A percentile compares a stretch with the other conserved stretches of the same genome.
phyloP scores from a whole-genome alignment of 1,140 invertebrate species.

The Scaptodrosophila lebanonensis region DNA sequence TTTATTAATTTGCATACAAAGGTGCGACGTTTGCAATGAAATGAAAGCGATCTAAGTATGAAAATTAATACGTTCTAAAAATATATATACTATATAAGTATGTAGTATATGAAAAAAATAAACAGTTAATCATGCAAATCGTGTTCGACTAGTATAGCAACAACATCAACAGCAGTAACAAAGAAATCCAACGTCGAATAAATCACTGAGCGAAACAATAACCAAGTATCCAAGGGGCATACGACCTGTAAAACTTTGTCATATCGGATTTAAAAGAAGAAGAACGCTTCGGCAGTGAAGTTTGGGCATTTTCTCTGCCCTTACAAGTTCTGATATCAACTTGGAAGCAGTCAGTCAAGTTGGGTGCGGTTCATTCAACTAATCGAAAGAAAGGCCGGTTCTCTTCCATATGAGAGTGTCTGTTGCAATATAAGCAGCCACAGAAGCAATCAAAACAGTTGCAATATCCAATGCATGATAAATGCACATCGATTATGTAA shows the following conservation, averaged over 20 bases:
- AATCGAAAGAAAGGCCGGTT: conserved; percentile 34
- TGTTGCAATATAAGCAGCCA: background rate
- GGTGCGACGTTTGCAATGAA: conserved; percentile 26
- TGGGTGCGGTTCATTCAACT: conserved; percentile 26
- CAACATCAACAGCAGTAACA: conserved; percentile 7
- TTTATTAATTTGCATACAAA: conserved; percentile 54
- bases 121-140: conserved; percentile 61
- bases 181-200: conserved; percentile 19
- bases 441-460: conserved; percentile 17
- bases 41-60: conserved; percentile 50
- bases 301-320: no score
- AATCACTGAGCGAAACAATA: conserved; percentile 12
- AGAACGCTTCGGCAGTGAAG: no score
- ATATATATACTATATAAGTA: no score
- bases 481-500: conserved; percentile 56
- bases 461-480: conserved; percentile 36
- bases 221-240: conserved; percentile 13
- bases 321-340: no score
- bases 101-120: conserved; percentile 5
- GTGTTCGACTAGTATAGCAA: conserved; percentile 24
- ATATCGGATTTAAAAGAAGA: no score
- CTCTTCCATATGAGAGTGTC: conserved; percentile 8
- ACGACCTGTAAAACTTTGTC: no score
- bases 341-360: no score
- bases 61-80: conserved; percentile 48